Conservation (phyloP, 2,888 invertebrate species). For the Halocaridina rubra region DNA sequence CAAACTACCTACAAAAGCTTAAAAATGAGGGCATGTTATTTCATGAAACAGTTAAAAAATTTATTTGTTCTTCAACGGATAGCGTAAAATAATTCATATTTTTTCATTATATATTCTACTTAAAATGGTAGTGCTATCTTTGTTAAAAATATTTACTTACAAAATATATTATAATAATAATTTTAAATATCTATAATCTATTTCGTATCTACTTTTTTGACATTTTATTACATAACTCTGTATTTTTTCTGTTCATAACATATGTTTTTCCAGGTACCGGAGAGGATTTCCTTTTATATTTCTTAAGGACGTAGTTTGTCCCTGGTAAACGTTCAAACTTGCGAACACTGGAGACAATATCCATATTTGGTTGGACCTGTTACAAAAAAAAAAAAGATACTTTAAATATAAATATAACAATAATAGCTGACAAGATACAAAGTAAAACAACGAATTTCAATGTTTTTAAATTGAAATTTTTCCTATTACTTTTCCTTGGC, state of each 20-base stretch:
- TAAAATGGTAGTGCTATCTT: too few species aligned
- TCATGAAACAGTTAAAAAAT: not conserved
- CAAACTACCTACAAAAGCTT: not conserved
- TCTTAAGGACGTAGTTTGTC: conserved; percentile 74
- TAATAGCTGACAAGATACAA: too few species aligned
- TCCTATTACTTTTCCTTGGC: too few species aligned
- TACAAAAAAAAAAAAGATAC: conserved; percentile 17
- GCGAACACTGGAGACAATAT: conserved; percentile 68
- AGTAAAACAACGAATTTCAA: too few species aligned
- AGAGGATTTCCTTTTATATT: conserved; percentile 47
- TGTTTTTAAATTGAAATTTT: too few species aligned
- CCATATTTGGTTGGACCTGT: conserved; percentile 50
- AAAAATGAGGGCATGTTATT: not conserved
- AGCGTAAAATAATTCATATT: not conserved
- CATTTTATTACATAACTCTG: conserved; percentile 60
- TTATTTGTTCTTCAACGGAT: too few species aligned
- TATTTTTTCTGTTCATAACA: conserved; percentile 63
- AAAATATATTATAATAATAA: not conserved
- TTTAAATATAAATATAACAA: too few species aligned
- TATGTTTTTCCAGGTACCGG: conserved; percentile 61
- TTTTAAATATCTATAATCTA: not conserved
- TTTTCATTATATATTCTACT: not conserved
- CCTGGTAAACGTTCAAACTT: conserved; percentile 77
- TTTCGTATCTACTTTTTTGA: conserved; percentile 34
- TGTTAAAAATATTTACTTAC: not conserved